Conservation (phyloP, 2,797 vertebrate genomes). For the Anguilla marmorata region DNA sequence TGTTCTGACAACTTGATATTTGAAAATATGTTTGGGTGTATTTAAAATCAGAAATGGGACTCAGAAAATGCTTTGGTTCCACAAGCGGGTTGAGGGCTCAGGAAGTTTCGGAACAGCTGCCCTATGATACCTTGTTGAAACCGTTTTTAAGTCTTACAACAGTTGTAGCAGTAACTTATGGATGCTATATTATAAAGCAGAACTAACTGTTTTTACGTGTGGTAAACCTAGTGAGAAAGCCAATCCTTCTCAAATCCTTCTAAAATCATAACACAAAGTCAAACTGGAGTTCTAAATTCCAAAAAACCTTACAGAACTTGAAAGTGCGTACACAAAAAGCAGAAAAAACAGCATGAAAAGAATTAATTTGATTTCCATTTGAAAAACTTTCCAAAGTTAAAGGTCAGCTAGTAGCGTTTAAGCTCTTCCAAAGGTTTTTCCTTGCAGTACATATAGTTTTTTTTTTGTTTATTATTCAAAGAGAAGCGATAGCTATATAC, state of each 20-base stretch:
- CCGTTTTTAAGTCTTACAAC: neutral
- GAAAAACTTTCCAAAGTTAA: neutral
- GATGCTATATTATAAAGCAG: neutral
- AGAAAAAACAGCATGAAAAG: neutral
- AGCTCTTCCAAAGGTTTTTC: neutral
- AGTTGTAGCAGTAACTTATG: neutral
- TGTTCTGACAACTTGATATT: too few species aligned
- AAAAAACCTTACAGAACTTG: neutral
- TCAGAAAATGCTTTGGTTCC: too few species aligned
- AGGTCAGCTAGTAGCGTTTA: neutral
- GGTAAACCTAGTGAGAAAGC: neutral
- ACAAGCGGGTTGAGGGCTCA: too few species aligned
- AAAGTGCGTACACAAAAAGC: neutral
- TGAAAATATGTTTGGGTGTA: too few species aligned
- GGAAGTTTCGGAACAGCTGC: too few species aligned
- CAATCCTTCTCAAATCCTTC: neutral
- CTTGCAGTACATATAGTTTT: neutral
- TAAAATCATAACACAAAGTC: neutral
- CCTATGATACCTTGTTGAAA: too few species aligned
- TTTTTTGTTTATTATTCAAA: neutral
- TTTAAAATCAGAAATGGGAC: too few species aligned
- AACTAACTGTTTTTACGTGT: neutral
- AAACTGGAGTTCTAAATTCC: neutral
- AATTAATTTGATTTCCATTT: neutral
- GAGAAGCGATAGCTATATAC: conserved; percentile 14